Percentiles rank a stretch among this genome's conserved stretches.
These are phyloP conservation scores for Dynastes tityus DNA, from an alignment of 2,888 invertebrate species.

Conservation along the genomic window DNA sequence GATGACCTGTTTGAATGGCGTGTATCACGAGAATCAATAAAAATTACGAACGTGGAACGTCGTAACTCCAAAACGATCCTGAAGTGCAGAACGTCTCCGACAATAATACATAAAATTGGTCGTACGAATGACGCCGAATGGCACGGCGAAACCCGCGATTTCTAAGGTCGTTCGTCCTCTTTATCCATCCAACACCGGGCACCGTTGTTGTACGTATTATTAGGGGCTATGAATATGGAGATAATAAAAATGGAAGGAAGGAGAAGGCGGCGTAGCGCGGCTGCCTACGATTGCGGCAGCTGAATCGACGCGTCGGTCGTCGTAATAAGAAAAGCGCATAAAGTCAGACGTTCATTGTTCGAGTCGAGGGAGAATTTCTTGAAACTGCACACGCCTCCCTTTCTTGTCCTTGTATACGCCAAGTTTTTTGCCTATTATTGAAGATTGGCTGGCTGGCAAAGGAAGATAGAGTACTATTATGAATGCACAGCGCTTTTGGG, in stretches of 20 bases:
- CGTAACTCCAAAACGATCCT: constrained; percentile 1
- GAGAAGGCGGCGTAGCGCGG: constrained; percentile 7
- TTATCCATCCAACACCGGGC: constrained; percentile 27
- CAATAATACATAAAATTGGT: constrained; percentile 29
- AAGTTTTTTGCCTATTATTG: neutral
- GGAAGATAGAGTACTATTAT: neutral
- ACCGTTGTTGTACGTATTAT: constrained; percentile 38
- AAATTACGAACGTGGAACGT: neutral
- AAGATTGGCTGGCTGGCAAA: neutral
- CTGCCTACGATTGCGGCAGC: constrained; percentile 1
- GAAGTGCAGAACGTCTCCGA: neutral
- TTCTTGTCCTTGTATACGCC: too few relatives aligned
- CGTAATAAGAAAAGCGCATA: constrained; percentile 47
- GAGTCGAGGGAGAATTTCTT: neutral
- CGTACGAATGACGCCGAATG: constrained; percentile 21
- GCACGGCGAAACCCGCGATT: constrained; percentile 29
- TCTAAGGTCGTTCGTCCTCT: constrained; percentile 35
- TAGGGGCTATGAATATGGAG: constrained; percentile 42
- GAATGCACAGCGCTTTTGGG: too few relatives aligned
- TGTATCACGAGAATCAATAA: constrained; percentile 33
- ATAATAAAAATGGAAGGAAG: constrained; percentile 30
- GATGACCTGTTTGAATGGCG: neutral
- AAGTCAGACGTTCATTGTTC: constrained; percentile 44
- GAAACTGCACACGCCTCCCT: neutral
- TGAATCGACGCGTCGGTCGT: constrained; percentile 31